phyloP scores from a whole-genome alignment of 2,113 vertebrate genomes.

The Xerus inauris region DNA sequence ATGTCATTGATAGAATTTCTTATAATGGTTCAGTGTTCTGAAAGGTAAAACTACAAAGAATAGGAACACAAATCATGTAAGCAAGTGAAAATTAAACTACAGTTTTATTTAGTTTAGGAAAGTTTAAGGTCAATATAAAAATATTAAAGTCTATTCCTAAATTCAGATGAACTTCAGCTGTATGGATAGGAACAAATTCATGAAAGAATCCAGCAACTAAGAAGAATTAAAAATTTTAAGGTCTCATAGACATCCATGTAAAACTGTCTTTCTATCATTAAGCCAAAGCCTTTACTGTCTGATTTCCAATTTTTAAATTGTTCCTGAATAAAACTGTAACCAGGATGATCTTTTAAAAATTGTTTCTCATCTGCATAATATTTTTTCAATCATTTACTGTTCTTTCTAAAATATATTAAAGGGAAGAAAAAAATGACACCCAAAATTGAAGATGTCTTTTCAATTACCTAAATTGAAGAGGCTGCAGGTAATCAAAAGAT shows the following conservation, averaged over 20 bases:
- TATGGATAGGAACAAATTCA: background rate
- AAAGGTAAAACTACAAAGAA: background rate
- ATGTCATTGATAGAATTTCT: background rate
- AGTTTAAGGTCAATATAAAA: constrained; percentile 22
- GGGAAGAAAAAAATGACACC: constrained; percentile 5
- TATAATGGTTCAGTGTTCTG: background rate
- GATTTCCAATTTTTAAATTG: constrained; percentile 48
- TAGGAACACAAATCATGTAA: background rate
- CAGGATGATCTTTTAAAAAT: constrained; percentile 28
- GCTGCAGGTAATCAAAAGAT: constrained; percentile 37
- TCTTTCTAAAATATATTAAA: constrained; percentile 47
- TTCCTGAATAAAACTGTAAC: constrained; percentile 19
- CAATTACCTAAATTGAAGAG: constrained; percentile 57
- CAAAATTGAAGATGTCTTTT: constrained; percentile 53
- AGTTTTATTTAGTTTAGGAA: background rate
- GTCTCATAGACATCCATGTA: constrained; percentile 31
- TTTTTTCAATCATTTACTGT: constrained; percentile 35
- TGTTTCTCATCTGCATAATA: constrained; percentile 32
- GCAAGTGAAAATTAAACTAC: background rate
- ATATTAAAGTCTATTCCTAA: background rate
- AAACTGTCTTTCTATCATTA: constrained; percentile 48
- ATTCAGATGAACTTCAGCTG: background rate
- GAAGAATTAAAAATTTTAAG: background rate
- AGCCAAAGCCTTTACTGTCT: background rate
- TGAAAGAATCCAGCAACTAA: background rate